Percentiles rank a stretch among this genome's conserved stretches.
These are phyloP conservation scores for Escarpia spicata DNA, from an alignment of 2,888 invertebrate genomes.

Conservation along the genomic window DNA sequence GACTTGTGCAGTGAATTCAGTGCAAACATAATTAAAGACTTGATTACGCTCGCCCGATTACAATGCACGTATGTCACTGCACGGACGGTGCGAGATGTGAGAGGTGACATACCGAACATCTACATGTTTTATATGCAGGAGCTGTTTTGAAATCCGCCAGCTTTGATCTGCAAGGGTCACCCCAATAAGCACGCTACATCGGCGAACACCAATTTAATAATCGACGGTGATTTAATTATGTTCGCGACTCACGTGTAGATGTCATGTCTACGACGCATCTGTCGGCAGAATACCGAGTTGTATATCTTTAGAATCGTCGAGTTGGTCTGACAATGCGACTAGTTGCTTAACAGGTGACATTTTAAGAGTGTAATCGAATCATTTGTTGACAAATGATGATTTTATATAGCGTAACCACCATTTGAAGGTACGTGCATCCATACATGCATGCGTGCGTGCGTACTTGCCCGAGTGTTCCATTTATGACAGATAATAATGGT, in stretches of 20 bases:
- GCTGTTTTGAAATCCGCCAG: background rate
- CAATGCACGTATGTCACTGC: background rate
- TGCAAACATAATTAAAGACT: conserved; percentile 10
- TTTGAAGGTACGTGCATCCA: background rate
- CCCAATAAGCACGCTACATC: background rate
- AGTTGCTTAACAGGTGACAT: background rate
- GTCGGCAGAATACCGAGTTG: background rate
- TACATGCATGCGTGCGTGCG: background rate
- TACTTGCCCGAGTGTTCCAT: background rate
- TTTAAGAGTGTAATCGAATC: background rate
- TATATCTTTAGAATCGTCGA: background rate
- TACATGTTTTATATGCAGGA: background rate
- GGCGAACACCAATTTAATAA: conserved; percentile 8
- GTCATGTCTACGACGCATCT: background rate
- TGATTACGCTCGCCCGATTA: conserved; percentile 3
- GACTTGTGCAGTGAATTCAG: background rate
- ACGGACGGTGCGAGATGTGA: background rate
- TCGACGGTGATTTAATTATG: background rate
- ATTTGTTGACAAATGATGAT: background rate
- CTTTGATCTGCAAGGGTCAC: background rate
- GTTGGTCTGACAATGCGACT: background rate
- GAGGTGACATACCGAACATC: background rate
- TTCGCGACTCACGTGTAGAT: background rate
- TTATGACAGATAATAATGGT: background rate
- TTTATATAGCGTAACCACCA: background rate